A percentile compares a stretch with the other conserved stretches of the same genome.
phyloP scores from a whole-genome alignment of 2,888 invertebrate species.

The Apamea sordens region DNA sequence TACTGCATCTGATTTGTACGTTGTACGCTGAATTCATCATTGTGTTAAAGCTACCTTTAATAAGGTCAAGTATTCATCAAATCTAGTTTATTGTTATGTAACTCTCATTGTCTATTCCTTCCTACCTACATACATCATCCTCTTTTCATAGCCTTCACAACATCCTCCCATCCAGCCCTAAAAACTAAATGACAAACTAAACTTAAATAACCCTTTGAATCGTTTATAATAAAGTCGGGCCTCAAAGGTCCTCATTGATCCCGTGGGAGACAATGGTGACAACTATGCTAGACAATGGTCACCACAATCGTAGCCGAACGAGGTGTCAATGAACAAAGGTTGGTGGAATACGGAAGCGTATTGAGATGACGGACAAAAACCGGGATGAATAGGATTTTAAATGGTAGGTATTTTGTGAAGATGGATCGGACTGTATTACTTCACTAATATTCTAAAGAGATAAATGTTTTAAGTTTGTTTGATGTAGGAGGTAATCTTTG shows the following conservation, averaged over 20 bases:
- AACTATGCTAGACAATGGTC: slow-evolving; percentile 29
- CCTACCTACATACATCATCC: not conserved
- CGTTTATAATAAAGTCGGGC: slow-evolving; percentile 33
- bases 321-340: slow-evolving; percentile 35
- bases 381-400: slow-evolving; percentile 17
- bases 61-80: not conserved
- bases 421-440: not conserved
- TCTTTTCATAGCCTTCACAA: slow-evolving; percentile 22
- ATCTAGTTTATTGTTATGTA: not conserved
- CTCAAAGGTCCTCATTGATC: slow-evolving; percentile 40
- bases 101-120: not conserved
- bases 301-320: slow-evolving; percentile 21
- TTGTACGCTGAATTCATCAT: too few relatives aligned
- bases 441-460: too few relatives aligned
- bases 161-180: not conserved
- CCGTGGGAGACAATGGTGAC: slow-evolving; percentile 36
- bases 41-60: not conserved
- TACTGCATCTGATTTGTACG: not conserved
- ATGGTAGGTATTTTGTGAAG: not conserved
- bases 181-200: slow-evolving; percentile 37
- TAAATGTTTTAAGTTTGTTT: too few relatives aligned
- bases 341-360: slow-evolving; percentile 18
- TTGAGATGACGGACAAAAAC: slow-evolving; percentile 38
- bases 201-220: slow-evolving; percentile 41
- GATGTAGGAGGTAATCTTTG: too few relatives aligned